Evolutionary conservation across 2,797 vertebrate species (phyloP).

Genomic region (Anisognathus igniventris): DNA sequence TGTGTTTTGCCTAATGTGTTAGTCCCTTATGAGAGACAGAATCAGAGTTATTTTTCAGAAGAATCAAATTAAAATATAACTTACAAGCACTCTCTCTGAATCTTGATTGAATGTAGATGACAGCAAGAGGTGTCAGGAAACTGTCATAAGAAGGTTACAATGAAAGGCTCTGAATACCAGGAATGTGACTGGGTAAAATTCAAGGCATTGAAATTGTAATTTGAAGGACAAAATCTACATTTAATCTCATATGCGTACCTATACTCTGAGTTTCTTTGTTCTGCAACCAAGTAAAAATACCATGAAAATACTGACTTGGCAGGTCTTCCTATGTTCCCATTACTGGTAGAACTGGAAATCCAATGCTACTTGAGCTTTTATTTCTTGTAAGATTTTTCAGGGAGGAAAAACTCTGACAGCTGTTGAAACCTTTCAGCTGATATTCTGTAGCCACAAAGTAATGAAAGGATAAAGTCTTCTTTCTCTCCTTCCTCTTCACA

Average conservation of each 20-base stretch:
- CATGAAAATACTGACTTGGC: neutral
- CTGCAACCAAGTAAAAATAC: neutral
- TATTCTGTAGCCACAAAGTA: neutral
- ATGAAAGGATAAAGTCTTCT: neutral
- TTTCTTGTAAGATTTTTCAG: neutral
- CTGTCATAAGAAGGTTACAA: neutral
- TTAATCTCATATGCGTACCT: neutral
- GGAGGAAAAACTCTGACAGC: neutral
- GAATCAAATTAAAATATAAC: neutral
- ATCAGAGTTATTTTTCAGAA: neutral
- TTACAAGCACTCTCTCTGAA: neutral
- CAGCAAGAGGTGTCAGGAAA: neutral
- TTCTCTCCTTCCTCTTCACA: neutral
- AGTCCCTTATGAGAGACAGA: neutral
- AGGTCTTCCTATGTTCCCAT: neutral
- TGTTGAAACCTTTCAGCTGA: neutral
- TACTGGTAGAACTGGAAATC: neutral
- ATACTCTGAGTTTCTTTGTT: neutral
- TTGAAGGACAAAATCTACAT: neutral
- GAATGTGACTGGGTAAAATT: neutral
- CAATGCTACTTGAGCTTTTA: neutral
- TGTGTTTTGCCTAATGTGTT: neutral
- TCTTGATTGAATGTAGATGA: neutral
- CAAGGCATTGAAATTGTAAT: neutral
- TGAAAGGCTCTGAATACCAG: neutral